Evolutionary conservation across 2,113 vertebrate species (phyloP), one percentile per base, ranked within the genome.

Genomic region (Oxyruncus cristatus): DNA sequence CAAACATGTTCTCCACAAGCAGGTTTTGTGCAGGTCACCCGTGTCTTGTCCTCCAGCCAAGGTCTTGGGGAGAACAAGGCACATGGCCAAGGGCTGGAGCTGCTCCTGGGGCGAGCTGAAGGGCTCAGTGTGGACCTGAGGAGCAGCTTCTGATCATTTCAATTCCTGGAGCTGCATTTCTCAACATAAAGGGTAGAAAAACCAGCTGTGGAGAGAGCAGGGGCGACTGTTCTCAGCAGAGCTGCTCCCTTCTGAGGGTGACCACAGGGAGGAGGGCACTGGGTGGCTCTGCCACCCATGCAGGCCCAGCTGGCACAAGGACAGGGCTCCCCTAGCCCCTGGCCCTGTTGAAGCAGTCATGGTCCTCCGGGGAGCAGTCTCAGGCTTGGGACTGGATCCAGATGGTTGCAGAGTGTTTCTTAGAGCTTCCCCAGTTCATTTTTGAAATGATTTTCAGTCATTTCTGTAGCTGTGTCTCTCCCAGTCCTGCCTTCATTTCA

Each of bases 221-320:
- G 44, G 11, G 6, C 20, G 85, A 23, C 19, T 42, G 42, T 49
- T 78, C 49, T 11, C 52, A 71, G 67, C 46, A 46, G 37, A 52
- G 24, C 28, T 79, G 18, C 4, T 42, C 21, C 7, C 13, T 59
- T n/a, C 37, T 0, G 6, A 41, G 26, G 32, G 62, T 61, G 35
- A 26, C 50, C 3, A 0, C 2, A 28, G 47, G 37, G 46, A 73
- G 26, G 42, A 59, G 62, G 16, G 71, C 30, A 42, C 10, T 30
- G 52, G 33, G 26, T 42, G 72, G 22, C 46, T 74, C n/a, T 53
- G 71, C n/a, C 1, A 0, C 46, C 67, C 20, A 2, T 0, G 0
- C 17, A 73, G n/a, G 35, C 41, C 56, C 63, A 80, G 35, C 24
- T 0, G 2, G 42, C 1, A 0, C 0, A 0, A 85, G 41, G 50